A percentile compares a stretch with the other conserved stretches of the same genome.
These are phyloP conservation scores for Stegana nigrithorax DNA, from an alignment of 2,888 invertebrate species.

Conservation along the genomic window DNA sequence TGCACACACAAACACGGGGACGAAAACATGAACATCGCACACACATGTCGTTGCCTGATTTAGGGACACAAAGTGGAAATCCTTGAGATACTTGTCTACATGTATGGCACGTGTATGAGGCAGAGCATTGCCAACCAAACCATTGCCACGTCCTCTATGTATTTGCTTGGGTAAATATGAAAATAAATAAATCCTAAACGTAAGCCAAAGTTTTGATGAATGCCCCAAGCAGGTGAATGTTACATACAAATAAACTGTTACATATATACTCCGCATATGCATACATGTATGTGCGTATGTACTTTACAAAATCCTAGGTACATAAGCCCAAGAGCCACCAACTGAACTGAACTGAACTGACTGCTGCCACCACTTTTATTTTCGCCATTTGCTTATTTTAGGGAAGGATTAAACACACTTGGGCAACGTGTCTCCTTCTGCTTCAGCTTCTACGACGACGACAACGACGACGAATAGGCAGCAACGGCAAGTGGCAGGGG, in stretches of 20 bases:
- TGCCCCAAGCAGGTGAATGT: constrained; percentile 58
- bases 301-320: constrained; percentile 18
- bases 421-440: constrained; percentile 50
- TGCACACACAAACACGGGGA: too few species aligned
- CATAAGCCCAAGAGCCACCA: neutral
- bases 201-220: constrained; percentile 62
- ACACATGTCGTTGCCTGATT: constrained; percentile 7
- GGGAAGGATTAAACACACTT: constrained; percentile 59
- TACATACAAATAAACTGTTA: constrained; percentile 26
- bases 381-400: constrained; percentile 52
- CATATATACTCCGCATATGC: neutral
- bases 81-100: constrained; percentile 61
- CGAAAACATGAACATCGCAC: too few species aligned
- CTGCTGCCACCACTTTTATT: neutral
- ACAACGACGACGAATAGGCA: constrained; percentile 37
- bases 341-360: too few species aligned
- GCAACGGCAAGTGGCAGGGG: constrained; percentile 31
- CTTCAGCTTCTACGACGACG: constrained; percentile 42
- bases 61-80: constrained; percentile 48
- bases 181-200: constrained; percentile 62
- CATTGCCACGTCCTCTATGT: constrained; percentile 23
- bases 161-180: constrained; percentile 55
- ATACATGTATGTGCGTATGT: neutral
- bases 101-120: constrained; percentile 6
- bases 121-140: neutral